Evolutionary conservation across 2,888 invertebrate genomes (phyloP).

Genomic region (Sipha maydis): DNA sequence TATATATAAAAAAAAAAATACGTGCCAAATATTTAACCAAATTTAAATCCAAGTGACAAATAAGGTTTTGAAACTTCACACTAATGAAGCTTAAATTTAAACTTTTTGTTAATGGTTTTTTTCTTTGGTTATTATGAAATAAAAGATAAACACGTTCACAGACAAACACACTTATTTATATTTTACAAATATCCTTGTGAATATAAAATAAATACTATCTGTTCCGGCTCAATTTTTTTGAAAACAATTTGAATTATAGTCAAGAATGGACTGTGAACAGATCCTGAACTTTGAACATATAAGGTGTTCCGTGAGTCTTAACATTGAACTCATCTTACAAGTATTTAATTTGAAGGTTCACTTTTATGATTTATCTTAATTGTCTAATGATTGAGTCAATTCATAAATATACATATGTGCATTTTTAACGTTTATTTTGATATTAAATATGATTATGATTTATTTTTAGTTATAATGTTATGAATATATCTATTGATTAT

Average conservation of each 20-base stretch:
- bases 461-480: background rate
- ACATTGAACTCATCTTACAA: slow-evolving; percentile 43
- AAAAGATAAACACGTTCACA: background rate
- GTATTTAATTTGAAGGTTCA: slow-evolving; percentile 20
- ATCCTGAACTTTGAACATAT: slow-evolving; percentile 26
- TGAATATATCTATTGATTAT: too few species aligned
- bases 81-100: background rate
- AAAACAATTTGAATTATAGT: slow-evolving; percentile 23
- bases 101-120: background rate
- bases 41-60: background rate
- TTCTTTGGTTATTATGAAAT: background rate
- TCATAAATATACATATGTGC: background rate
- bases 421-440: background rate
- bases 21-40: background rate
- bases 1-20: background rate
- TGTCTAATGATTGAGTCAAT: slow-evolving; percentile 4
- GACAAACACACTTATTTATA: background rate
- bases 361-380: slow-evolving; percentile 18
- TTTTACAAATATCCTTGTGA: background rate
- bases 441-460: background rate
- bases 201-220: background rate
- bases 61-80: background rate
- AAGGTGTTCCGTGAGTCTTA: slow-evolving; percentile 27
- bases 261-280: slow-evolving; percentile 31
- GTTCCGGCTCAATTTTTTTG: background rate